Base-by-base conservation (phyloP, 2,888 invertebrate genomes). In the Drosophila koepferae region DNA sequence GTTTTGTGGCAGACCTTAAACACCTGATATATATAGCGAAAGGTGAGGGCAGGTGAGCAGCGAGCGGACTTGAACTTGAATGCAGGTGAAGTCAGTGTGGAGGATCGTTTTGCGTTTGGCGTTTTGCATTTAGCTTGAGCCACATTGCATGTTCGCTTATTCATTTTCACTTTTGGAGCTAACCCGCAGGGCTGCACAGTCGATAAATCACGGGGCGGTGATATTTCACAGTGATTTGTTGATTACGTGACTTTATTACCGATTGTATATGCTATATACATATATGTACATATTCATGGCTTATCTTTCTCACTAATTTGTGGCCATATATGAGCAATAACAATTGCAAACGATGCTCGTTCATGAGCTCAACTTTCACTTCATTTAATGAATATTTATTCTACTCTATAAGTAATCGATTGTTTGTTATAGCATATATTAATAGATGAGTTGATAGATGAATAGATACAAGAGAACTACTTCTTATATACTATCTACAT, bases 1-100 rank as follows among this genome's bases (percentile, higher is more conserved):
- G 76, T 81, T 79, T 89, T 83, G 80, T 82, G 80, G 49, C 49
- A 84, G 80, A 81, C 78, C 77, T 81, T 85, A 89, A 91, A 86
- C 91, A 90, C 90, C 90, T 90, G 90, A 91, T 90, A 87, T 82
- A 63, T 55, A 63, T 55, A 55, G 58, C 44, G 16, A 7, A 8
- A 16, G 44, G 49, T 28, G n/a, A 4, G 48, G 53, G 40, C 18
- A 41, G 36, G 10, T 9, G 41, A 12, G 41, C 4, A 12, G 34
- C 9, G 41, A 9, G 34, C n/a, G 16, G 14, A 14, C 28, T 41
- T 38, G 18, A 43, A 60, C 40, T 64, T 31, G 59, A 23, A 75
- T 71, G 88, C 88, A 89, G 90, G 89, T 89, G 89, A 83, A 87
- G 77, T 69, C 67, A 40, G 48, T 38, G 60, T 36, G 44, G 46